Conservation (phyloP, 2,797 vertebrate genomes). For the Falco novaeseelandiae region DNA sequence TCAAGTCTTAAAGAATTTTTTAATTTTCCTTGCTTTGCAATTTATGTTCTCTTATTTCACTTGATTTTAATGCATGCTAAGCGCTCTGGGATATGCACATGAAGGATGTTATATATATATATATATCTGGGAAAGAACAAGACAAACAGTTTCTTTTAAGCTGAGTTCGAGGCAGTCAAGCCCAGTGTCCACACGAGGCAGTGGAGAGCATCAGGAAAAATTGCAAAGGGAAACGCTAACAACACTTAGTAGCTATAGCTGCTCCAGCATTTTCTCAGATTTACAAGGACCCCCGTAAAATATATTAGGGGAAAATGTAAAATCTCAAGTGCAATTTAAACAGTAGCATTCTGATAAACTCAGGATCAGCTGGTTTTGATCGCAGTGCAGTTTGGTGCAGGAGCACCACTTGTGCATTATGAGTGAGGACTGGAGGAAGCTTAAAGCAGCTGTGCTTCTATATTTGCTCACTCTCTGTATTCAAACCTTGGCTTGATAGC, state of each 20-base stretch:
- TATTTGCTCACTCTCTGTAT: conserved; percentile 55
- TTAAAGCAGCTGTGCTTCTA: conserved; percentile 63
- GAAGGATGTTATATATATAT: neutral
- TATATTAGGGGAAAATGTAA: neutral
- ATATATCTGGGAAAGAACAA: neutral
- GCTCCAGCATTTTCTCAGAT: neutral
- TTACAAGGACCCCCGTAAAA: conserved; percentile 26
- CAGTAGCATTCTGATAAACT: conserved; percentile 22
- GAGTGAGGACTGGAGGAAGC: conserved; percentile 43
- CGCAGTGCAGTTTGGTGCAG: conserved; percentile 2
- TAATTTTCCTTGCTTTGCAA: neutral
- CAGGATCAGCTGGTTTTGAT: conserved; percentile 55
- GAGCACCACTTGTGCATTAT: conserved; percentile 41
- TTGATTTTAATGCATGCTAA: neutral
- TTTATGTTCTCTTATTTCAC: neutral
- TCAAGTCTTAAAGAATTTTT: neutral
- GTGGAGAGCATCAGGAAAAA: neutral
- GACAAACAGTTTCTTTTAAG: neutral
- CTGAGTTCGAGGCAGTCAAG: neutral
- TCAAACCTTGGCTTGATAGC: conserved; percentile 63
- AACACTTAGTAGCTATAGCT: neutral
- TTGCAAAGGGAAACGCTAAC: neutral
- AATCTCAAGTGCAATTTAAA: conserved; percentile 33
- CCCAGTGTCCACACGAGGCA: neutral
- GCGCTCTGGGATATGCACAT: neutral